Base-by-base conservation (phyloP, 2,888 invertebrate genomes). In the Allygus modestus region DNA sequence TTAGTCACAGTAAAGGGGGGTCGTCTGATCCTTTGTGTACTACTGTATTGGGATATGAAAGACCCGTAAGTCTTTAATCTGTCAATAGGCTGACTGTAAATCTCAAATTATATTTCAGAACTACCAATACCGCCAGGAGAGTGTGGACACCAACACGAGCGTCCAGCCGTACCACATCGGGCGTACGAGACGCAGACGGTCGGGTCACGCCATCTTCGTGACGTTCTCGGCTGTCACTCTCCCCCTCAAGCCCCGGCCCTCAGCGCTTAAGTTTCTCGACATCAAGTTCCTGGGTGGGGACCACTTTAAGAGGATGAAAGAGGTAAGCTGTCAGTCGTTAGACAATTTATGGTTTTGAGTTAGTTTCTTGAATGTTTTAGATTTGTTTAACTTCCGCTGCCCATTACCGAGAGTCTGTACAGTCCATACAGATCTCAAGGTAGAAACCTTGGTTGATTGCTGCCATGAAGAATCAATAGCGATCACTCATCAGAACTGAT, bases 201-300 rank as follows among this genome's bases (percentile, higher is more conserved):
- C 92, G 0, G 93, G 93, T 15, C 93, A 93, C 85, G 92, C 94
- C 0, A 92, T 93, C 81, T 93, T 94, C 86, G 92, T 94, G 33
- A 91, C 91, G 11, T 96, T 95, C 88, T 93, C 92, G 85, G 91
- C 94, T 86, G 92, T 91, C 0, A 93, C 93, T 83, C 91, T 96
- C 43, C 96, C 97, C 0, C 89, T 89, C 0, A 92, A 92, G 87
- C 94, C 96, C 0, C 28, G 93, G 93, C 88, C 92, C 91, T 75
- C 92, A 92, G 86, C 90, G 0, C 75, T 88, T n/a, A 87, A 88
- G 69, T 86, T 88, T 75, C 83, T 91, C 88, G 89, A 89, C 84
- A 89, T 91, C 0, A 91, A 91, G 86, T 90, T 91, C 81, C 85
- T 92, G 1, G 90, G 89, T 73, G 88, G 88, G 2, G 86, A 87